These are phyloP conservation scores for Paragorgia papillata DNA, from an alignment of 92 coral and sea anemone genomes.

Conservation along the genomic window DNA sequence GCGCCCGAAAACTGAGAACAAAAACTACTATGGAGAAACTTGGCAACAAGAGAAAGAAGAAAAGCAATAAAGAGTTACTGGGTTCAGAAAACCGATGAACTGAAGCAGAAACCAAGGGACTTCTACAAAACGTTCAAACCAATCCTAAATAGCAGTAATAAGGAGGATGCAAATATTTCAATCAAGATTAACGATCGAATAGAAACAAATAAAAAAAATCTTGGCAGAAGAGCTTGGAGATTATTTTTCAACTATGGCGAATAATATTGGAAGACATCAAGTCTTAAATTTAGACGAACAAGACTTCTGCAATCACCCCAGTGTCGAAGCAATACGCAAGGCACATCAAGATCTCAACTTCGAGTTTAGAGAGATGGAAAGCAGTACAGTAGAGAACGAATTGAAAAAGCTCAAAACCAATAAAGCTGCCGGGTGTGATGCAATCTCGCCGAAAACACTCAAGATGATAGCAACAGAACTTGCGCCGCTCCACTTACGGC, in stretches of 20 bases:
- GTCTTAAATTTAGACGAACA: constrained; percentile 1
- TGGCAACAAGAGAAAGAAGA: constrained; percentile 55
- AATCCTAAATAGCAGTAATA: constrained; percentile 35
- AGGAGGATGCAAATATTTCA: constrained; percentile 16
- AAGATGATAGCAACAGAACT: constrained; percentile 49
- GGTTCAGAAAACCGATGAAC: constrained; percentile 43
- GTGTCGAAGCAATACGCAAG: constrained; percentile 39
- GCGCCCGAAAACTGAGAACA: constrained; percentile 50
- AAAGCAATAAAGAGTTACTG: constrained; percentile 45
- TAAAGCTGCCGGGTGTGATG: constrained; percentile 38
- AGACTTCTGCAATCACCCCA: constrained; percentile 52
- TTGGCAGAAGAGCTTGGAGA: constrained; percentile 45
- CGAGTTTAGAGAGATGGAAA: neutral
- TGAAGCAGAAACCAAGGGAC: constrained; percentile 40
- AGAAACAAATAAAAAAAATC: constrained; percentile 31
- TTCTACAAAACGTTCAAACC: constrained; percentile 56
- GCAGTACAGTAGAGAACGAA: constrained; percentile 27
- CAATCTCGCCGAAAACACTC: constrained; percentile 32
- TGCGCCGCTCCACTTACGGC: constrained; percentile 42
- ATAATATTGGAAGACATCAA: constrained; percentile 43
- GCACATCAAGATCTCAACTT: constrained; percentile 4
- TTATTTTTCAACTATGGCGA: constrained; percentile 55
- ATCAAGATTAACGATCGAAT: constrained; percentile 22
- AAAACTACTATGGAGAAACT: constrained; percentile 49
- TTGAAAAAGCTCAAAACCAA: constrained; percentile 40